Base-by-base conservation (phyloP, 2,888 invertebrate species). In the Cephus spinipes region DNA sequence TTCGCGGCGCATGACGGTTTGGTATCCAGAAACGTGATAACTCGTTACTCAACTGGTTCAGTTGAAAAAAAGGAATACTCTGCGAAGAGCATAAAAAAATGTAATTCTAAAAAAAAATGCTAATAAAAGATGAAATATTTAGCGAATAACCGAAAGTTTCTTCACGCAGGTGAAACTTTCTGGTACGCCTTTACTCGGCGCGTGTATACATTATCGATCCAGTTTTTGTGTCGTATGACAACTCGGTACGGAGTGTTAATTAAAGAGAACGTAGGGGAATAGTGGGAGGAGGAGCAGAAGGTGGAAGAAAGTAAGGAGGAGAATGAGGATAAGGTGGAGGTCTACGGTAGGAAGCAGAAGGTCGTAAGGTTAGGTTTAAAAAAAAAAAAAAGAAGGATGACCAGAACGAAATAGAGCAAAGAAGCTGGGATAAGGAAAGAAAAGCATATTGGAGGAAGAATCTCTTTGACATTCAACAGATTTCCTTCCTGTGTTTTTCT, bases 171-270 rank as follows among this genome's bases (percentile, higher is more conserved):
- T 33, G 71, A 71, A 71, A 71, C 71, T 71, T 71, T 71, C 71
- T 71, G 32, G 32, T 33, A 71, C 31, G 71, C 71, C 71, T 71
- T 32, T 71, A 71, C 71, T 71, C 71, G 71, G 71, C 71, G 33
- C 31, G 71, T 84, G 83, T 80, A 83, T 80, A 81, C 83, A 82
- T 82, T 88, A 88, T 88, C 87, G 88, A 81, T 74, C 74, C 74
- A 6, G 85, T 88, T 88, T 87, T 88, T 87, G 83, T 84, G 82
- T 82, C 86, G 84, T 88, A 87, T 86, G 89, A 88, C 88, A 89
- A 88, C 89, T 89, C 87, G 89, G 89, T 89, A 87, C 87, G 83
- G 77, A 36, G 74, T 85, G 85, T 84, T 87, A 87, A 88, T 89
- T 87, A 87, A 88, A 87, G 74, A 74, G 74, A 55, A 55, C 23